A percentile compares a stretch with the other conserved stretches of the same genome.
Conservation (phyloP, 2,113 vertebrate genomes). For the Melanostigma gelatinosum region DNA sequence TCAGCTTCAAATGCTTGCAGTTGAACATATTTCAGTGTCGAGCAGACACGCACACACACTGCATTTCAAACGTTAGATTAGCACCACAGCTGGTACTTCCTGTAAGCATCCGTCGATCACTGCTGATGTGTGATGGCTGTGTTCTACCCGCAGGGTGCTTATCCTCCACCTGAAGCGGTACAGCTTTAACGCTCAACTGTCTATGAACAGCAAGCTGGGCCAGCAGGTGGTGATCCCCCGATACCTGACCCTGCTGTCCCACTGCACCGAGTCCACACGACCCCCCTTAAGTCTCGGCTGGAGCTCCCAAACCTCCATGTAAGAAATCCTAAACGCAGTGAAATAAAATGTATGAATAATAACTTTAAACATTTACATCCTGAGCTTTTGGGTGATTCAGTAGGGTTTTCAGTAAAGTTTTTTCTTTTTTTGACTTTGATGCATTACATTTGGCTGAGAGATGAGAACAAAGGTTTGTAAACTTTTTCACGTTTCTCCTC, state of each 20-base stretch:
- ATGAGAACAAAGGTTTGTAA: background rate
- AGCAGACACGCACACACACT: background rate
- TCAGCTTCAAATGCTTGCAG: background rate
- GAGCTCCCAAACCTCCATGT: constrained; percentile 87
- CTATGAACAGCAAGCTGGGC: constrained; percentile 96
- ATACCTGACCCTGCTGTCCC: constrained; percentile 91
- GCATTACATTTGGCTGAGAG: background rate
- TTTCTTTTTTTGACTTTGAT: background rate
- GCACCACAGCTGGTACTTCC: background rate
- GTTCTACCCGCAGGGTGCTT: constrained; percentile 85
- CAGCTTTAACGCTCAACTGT: constrained; percentile 95
- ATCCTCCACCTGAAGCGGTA: constrained; percentile 99
- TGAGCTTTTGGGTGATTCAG: background rate
- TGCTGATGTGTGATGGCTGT: background rate
- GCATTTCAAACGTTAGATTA: background rate
- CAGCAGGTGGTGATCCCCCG: constrained; percentile 97
- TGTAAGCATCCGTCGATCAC: background rate
- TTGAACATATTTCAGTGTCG: background rate
- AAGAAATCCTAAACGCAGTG: constrained; percentile 48
- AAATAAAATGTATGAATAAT: background rate
- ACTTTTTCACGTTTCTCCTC: background rate
- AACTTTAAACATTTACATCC: background rate
- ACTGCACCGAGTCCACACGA: constrained; percentile 92
- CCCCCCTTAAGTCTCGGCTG: constrained; percentile 89
- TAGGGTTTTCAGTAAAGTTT: background rate